These are phyloP conservation scores for Drosophila elegans DNA, from an alignment of 1,140 invertebrate genomes.

Conservation along the genomic window DNA sequence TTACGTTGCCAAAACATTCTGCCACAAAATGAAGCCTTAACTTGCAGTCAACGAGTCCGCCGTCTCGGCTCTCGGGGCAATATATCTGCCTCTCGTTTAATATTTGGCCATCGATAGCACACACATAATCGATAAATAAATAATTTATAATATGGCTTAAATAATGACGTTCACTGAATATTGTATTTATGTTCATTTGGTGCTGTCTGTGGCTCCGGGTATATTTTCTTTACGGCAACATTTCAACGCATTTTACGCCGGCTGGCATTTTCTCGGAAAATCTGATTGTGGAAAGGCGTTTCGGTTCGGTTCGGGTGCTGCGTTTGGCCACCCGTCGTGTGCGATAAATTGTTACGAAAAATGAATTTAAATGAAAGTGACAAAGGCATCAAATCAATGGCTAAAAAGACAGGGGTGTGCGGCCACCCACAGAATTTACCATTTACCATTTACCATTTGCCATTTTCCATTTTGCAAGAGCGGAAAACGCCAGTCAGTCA, in stretches of 20 bases:
- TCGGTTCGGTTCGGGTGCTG: not conserved
- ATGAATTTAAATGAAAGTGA: constrained; percentile 65
- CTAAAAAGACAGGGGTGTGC: constrained; percentile 26
- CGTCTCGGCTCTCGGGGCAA: not conserved
- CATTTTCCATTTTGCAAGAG: constrained; percentile 12
- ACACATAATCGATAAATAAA: constrained; percentile 49
- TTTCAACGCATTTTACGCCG: constrained; percentile 28
- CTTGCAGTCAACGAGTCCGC: not conserved
- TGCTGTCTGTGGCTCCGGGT: constrained; percentile 9
- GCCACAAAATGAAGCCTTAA: constrained; percentile 5
- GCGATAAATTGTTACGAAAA: constrained; percentile 65
- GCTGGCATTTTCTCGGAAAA: constrained; percentile 20
- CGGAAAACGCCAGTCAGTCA: constrained; percentile 52
- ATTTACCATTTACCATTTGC: constrained; percentile 8
- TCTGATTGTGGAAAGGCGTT: not conserved
- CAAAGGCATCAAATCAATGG: constrained; percentile 56
- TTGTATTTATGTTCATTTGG: constrained; percentile 44
- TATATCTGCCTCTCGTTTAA: constrained; percentile 10
- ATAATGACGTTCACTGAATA: constrained; percentile 50
- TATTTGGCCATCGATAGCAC: constrained; percentile 22
- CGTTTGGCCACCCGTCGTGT: constrained; percentile 28
- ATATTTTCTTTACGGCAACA: constrained; percentile 4
- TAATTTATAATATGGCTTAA: constrained; percentile 57
- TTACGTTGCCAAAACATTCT: constrained; percentile 1
- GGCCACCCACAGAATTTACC: constrained; percentile 15